Conservation (phyloP, 1,140 invertebrate genomes). For the Penaeus vannamei region DNA sequence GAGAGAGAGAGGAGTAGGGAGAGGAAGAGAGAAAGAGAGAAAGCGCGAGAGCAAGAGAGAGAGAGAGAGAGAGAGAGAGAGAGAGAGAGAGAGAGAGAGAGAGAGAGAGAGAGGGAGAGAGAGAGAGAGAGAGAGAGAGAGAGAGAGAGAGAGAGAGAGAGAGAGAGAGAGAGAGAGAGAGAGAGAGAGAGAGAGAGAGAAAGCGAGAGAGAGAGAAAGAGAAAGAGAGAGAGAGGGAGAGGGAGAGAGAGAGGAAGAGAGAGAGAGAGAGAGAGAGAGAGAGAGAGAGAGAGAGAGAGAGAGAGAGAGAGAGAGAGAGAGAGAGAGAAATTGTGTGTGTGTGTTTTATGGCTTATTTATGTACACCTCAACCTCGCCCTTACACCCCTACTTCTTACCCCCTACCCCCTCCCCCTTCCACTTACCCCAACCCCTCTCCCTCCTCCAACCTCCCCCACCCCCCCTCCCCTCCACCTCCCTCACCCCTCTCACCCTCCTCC, state of each 20-base stretch:
- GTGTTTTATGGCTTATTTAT: background rate
- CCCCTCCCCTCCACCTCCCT: no score
- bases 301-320: background rate
- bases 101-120: no score
- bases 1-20: background rate
- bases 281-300: background rate
- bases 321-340: background rate
- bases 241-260: background rate
- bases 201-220: no score
- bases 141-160: no score
- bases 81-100: no score
- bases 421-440: background rate
- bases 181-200: background rate
- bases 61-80: background rate
- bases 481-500: no score
- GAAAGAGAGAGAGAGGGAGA: background rate
- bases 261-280: constrained; percentile 15
- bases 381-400: background rate
- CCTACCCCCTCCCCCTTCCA: background rate
- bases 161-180: background rate
- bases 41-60: constrained; percentile 13
- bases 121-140: no score
- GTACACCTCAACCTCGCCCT: background rate
- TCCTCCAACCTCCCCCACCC: no score
- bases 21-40: background rate